phyloP scores from a whole-genome alignment of 92 coral and sea anemone species.

The Epizoanthus ramosus region DNA sequence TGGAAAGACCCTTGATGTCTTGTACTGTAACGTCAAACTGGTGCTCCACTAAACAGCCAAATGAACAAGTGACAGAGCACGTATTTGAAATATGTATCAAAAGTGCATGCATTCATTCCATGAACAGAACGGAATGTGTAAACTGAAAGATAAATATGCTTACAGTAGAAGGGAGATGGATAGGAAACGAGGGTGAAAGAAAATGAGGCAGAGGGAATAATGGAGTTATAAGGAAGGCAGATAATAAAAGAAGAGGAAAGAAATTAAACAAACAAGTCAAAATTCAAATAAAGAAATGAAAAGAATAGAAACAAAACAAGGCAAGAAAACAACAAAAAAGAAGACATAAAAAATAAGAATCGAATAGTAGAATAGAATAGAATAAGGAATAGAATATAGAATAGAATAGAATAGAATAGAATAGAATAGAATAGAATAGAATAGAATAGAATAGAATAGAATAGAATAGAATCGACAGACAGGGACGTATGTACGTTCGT shows the following conservation, averaged over 20 bases:
- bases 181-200: neutral
- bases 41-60: constrained; percentile 71
- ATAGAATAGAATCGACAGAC: neutral
- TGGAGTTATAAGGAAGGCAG: neutral
- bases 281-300: no score
- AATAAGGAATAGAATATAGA: neutral
- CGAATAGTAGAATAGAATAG: neutral
- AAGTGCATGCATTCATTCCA: neutral
- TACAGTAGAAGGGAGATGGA: neutral
- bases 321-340: neutral
- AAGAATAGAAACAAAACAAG: neutral
- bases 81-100: neutral
- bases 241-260: no score
- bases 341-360: no score
- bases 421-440: neutral
- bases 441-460: neutral
- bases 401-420: no score
- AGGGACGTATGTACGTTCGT: neutral
- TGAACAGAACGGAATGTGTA: neutral
- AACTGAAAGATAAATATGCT: neutral
- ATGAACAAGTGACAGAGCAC: neutral
- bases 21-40: constrained; percentile 93
- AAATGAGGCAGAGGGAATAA: neutral
- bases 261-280: neutral
- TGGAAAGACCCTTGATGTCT: constrained; percentile 84